These are phyloP conservation scores for Sebastes iracundus DNA, from an alignment of 2,797 vertebrate species.

Conservation along the genomic window DNA sequence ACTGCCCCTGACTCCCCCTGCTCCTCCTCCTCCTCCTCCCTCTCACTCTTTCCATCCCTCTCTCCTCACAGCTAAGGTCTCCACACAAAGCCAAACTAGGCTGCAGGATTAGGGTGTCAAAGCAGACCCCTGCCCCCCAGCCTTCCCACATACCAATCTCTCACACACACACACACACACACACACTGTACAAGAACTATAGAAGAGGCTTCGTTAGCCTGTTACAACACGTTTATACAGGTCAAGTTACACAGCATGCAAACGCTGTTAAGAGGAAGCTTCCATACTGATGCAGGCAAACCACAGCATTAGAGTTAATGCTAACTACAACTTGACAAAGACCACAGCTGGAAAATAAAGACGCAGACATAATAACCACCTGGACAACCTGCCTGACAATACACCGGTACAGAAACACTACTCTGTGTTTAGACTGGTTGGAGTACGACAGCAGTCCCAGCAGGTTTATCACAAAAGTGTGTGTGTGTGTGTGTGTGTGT, in stretches of 20 bases:
- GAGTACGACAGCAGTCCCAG: constrained; percentile 46
- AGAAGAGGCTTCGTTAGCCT: constrained; percentile 30
- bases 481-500: not conserved
- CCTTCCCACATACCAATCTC: constrained; percentile 59
- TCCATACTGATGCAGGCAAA: not conserved
- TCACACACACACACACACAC: not conserved
- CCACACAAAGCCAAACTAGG: constrained; percentile 70
- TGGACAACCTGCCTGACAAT: not conserved
- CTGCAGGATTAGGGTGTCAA: constrained; percentile 77
- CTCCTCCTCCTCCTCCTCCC: constrained; percentile 12
- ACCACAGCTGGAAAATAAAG: not conserved
- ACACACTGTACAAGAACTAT: constrained; percentile 36
- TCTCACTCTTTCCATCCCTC: constrained; percentile 33
- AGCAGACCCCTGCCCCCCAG: constrained; percentile 71
- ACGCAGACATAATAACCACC: not conserved
- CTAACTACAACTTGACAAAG: not conserved
- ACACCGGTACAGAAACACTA: not conserved
- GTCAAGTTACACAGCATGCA: constrained; percentile 19
- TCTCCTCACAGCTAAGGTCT: constrained; percentile 67
- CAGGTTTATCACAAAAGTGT: constrained; percentile 18
- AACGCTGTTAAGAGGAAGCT: not conserved
- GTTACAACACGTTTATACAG: constrained; percentile 43
- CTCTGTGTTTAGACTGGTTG: constrained; percentile 31
- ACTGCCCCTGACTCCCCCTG: constrained; percentile 39
- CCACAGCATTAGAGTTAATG: not conserved